phyloP scores from a whole-genome alignment of 1,140 invertebrate genomes.

The Halyomorpha halys region DNA sequence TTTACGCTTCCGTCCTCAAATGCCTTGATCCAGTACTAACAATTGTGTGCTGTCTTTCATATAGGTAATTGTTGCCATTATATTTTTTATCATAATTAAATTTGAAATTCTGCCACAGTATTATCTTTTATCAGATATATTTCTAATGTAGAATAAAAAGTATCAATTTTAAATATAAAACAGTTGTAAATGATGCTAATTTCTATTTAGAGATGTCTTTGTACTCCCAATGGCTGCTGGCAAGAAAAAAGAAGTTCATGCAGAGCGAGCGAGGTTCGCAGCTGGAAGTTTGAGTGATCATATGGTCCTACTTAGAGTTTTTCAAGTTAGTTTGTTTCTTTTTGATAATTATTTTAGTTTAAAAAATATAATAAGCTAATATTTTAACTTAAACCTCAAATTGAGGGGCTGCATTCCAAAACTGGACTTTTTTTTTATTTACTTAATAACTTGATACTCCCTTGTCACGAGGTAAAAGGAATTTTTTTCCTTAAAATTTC shows the following conservation, averaged over 20 bases:
- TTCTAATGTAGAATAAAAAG: no score
- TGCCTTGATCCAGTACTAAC: constrained; percentile 92
- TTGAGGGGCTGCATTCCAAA: no score
- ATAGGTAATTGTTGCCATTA: constrained; percentile 39
- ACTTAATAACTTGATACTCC: no score
- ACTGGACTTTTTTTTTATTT: no score
- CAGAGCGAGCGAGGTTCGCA: constrained; percentile 57
- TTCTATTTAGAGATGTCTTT: constrained; percentile 57
- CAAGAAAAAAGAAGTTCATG: constrained; percentile 48
- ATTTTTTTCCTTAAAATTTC: no score
- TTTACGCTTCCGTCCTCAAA: constrained; percentile 82
- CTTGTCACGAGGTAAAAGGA: no score
- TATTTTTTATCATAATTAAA: neutral
- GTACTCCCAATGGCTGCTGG: constrained; percentile 57
- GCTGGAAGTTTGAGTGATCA: constrained; percentile 80
- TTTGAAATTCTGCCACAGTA: neutral
- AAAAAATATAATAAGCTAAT: no score
- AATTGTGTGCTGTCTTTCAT: constrained; percentile 74
- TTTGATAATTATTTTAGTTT: constrained; percentile 3
- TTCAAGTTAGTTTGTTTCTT: constrained; percentile 53
- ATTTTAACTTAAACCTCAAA: no score
- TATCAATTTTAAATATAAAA: no score
- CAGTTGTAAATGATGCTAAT: no score
- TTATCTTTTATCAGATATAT: no score
- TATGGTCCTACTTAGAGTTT: constrained; percentile 72